phyloP scores from a whole-genome alignment of 2,888 invertebrate genomes.

The Calephelis perditalis region DNA sequence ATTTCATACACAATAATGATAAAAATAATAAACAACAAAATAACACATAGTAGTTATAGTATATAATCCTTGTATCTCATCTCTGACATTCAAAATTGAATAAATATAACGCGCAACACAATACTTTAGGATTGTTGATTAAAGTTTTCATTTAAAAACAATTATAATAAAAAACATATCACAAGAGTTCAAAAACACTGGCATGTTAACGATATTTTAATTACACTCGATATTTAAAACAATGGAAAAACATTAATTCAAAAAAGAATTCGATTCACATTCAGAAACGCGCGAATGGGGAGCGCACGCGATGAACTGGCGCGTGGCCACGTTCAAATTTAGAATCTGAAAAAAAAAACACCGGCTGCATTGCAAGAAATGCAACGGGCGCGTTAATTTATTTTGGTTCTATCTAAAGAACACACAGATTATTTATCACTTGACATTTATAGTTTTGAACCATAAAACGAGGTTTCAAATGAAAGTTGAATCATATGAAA shows the following conservation, averaged over 20 bases:
- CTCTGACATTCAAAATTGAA: no score
- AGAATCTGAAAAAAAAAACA: conserved; percentile 64
- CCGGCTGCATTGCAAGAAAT: conserved; percentile 65
- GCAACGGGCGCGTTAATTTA: conserved; percentile 60
- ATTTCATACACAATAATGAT: background rate
- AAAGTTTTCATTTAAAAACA: background rate
- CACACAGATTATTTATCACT: conserved; percentile 33
- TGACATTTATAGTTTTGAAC: conserved; percentile 21
- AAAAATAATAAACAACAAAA: no score
- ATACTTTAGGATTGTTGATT: background rate
- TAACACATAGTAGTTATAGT: no score
- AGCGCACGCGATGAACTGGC: conserved; percentile 65
- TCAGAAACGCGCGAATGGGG: conserved; percentile 52
- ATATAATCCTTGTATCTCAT: no score
- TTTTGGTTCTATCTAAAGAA: conserved; percentile 42
- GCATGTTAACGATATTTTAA: background rate
- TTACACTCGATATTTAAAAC: conserved; percentile 11
- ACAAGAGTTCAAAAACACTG: background rate
- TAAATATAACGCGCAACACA: background rate
- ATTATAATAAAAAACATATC: background rate
- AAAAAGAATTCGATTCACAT: conserved; percentile 38
- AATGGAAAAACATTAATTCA: conserved; percentile 13
- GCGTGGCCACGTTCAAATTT: conserved; percentile 69
- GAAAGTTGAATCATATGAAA: background rate
- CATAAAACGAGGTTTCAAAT: conserved; percentile 3